These are phyloP conservation scores for Caiman crocodilus DNA, from an alignment of 2,797 vertebrate genomes.

Conservation along the genomic window DNA sequence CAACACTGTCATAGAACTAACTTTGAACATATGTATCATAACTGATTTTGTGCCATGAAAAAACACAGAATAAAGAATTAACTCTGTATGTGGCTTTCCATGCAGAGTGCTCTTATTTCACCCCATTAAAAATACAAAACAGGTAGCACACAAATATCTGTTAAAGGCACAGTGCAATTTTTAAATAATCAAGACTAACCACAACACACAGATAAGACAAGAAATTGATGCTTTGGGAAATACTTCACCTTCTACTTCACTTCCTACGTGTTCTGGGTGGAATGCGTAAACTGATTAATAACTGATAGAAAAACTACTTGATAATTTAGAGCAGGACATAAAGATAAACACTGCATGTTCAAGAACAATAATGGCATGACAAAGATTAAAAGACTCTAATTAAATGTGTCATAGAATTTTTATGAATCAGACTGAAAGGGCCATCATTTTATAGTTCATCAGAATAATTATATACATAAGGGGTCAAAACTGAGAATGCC, in stretches of 20 bases:
- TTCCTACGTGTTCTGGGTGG: rapidly evolving
- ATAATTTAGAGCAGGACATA: rapidly evolving
- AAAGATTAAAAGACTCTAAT: background rate
- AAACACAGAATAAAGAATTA: background rate
- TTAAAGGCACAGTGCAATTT: background rate
- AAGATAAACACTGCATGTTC: background rate
- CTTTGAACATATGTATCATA: background rate
- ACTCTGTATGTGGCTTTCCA: background rate
- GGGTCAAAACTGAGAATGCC: too few relatives aligned
- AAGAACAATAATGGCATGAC: background rate
- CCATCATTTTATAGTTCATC: background rate
- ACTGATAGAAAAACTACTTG: background rate
- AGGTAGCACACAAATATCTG: background rate
- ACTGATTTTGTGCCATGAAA: background rate
- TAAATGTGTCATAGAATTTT: background rate
- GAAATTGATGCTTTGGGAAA: background rate
- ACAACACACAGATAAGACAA: rapidly evolving
- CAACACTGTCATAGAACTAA: background rate
- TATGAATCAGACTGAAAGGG: rapidly evolving
- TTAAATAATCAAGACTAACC: background rate
- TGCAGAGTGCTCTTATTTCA: background rate
- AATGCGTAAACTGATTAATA: background rate
- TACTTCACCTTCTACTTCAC: background rate
- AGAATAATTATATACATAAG: background rate
- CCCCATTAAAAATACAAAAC: background rate